A percentile compares a stretch with the other conserved stretches of the same genome.
These are phyloP conservation scores for Drosophila tanythrix DNA, from an alignment of 2,888 invertebrate species.

Conservation along the genomic window DNA sequence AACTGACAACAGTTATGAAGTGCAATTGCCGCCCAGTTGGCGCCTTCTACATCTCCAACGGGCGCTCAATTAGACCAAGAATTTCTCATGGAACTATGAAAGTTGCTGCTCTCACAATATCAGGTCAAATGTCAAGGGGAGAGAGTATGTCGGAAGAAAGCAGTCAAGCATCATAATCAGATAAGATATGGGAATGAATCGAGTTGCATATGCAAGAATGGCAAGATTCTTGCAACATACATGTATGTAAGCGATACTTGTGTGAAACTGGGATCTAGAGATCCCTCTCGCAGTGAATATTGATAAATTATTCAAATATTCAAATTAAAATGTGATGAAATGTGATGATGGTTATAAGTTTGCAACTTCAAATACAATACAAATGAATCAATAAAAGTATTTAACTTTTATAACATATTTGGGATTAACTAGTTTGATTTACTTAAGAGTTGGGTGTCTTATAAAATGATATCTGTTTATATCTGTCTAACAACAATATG, in stretches of 20 bases:
- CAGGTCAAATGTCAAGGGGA: conserved; percentile 34
- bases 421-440: neutral
- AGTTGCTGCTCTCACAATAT: conserved; percentile 1
- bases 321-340: neutral
- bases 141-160: conserved; percentile 22
- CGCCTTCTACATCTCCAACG: conserved; percentile 46
- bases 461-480: neutral
- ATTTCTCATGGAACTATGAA: conserved; percentile 42
- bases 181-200: conserved; percentile 19
- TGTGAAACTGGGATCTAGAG: conserved; percentile 23
- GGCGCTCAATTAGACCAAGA: conserved; percentile 67
- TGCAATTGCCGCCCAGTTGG: conserved; percentile 55
- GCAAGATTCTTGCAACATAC: neutral
- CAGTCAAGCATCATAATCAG: conserved; percentile 16
- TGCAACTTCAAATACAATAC: neutral
- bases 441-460: neutral
- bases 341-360: neutral
- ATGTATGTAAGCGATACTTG: conserved; percentile 46
- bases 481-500: neutral
- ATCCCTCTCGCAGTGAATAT: neutral
- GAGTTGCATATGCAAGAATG: conserved; percentile 1
- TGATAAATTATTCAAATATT: neutral
- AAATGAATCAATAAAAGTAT: fast-evolving
- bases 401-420: neutral
- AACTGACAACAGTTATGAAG: conserved; percentile 55